Percentiles rank a stretch among this genome's conserved stretches.
These are phyloP conservation scores for Melierax canorus DNA, from an alignment of 2,113 vertebrate genomes.

Conservation along the genomic window DNA sequence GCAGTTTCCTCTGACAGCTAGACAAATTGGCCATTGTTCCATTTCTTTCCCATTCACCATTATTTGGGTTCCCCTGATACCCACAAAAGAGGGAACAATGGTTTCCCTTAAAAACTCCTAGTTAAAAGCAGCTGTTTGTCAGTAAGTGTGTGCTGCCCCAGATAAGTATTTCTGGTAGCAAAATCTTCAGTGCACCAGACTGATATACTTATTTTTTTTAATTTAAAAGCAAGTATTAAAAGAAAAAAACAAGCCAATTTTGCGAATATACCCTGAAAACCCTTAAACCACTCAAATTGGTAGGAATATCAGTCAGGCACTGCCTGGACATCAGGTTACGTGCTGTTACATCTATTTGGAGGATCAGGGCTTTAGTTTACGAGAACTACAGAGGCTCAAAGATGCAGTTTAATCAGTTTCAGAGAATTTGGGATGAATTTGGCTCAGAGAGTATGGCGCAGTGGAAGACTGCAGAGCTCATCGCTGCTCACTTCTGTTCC, in stretches of 20 bases:
- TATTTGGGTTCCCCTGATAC: neutral
- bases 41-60: neutral
- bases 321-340: neutral
- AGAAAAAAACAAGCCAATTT: neutral
- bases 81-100: neutral
- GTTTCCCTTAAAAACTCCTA: neutral
- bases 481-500: neutral
- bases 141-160: neutral
- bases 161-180: neutral
- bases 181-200: neutral
- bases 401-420: neutral
- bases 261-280: neutral
- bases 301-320: neutral
- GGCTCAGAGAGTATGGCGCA: rapidly evolving
- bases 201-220: neutral
- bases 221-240: neutral
- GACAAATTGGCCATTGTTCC: constrained; percentile 21
- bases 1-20: neutral
- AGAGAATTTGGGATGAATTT: neutral
- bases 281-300: neutral
- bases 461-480: neutral
- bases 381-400: neutral
- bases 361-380: neutral
- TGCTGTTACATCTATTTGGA: neutral
- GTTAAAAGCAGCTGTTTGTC: neutral